These are phyloP conservation scores for Marmota monax DNA, from an alignment of 2,113 vertebrate genomes.

Conservation along the genomic window DNA sequence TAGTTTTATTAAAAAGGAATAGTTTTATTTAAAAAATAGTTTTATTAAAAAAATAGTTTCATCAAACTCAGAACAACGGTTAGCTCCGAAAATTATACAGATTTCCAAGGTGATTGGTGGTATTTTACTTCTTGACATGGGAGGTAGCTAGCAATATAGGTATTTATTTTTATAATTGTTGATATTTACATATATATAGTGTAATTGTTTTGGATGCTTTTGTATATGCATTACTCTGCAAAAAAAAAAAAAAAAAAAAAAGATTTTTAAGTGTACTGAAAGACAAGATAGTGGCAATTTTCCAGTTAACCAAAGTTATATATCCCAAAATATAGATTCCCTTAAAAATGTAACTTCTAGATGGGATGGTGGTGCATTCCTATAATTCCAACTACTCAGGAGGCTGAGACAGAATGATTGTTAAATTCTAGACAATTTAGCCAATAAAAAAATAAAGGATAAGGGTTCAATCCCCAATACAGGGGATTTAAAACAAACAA, in stretches of 20 bases:
- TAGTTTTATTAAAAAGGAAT: not conserved
- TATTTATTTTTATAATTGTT: conserved; percentile 26
- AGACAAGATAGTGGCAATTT: conserved; percentile 20
- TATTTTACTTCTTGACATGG: not conserved
- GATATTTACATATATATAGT: not conserved
- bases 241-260: not conserved
- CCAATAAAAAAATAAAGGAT: no score
- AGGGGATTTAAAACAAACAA: not conserved
- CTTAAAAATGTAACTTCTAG: conserved; percentile 9
- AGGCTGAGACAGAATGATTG: no score
- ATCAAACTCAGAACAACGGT: not conserved
- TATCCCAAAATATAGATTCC: not conserved
- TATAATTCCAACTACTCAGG: no score
- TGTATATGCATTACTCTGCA: not conserved
- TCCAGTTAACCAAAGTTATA: not conserved
- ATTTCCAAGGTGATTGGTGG: not conserved
- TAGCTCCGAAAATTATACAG: not conserved
- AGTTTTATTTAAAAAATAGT: no score
- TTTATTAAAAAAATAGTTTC: not conserved
- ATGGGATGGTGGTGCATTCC: no score
- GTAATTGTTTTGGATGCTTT: not conserved
- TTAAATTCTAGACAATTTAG: no score
- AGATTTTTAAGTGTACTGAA: not conserved
- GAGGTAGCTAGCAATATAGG: not conserved
- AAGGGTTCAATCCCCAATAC: not conserved